Evolutionary conservation across 37 sponge, comb jelly and placozoan species (phyloP), one percentile per base, ranked within the genome.

Genomic region (Eunapius fragilis): DNA sequence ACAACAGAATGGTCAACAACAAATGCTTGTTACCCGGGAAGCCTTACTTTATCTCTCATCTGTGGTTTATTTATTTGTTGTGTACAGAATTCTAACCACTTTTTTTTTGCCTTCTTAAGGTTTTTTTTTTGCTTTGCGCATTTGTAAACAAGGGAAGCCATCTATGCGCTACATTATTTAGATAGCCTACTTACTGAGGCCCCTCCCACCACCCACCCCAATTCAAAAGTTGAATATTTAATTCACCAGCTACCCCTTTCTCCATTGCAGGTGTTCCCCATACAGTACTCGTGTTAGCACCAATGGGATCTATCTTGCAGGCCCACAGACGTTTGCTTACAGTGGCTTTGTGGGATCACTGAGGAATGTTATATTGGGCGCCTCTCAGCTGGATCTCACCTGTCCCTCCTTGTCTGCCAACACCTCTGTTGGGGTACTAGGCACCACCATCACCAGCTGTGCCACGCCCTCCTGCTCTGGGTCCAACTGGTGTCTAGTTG

Each of bases 321-420:
- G 25, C 6, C 37, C 5, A 25, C 38, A 48, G 41, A 7, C n/a
- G 33, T 26, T 28, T 25, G 36, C 17, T 3, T 36, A 36, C 45
- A 76, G 47, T 24, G 81, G 68, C 37, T 90, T 90, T 69, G 75
- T 90, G 68, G 90, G 90, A 13, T 27, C 37, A 5, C 77, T 90
- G 17, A 37, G 85, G 23, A 85, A 81, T 72, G 76, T 90, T 0
- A 31, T 90, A 1, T 35, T 90, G 0, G 82, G 71, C 48, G 0
- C 41, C 38, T 33, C 67, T 5, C 86, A 81, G 25, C 47, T 90
- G 0, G 81, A 90, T 36, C 71, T 81, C 2, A 17, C 26, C 31
- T 90, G 81, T 35, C 82, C 90, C 25, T 7, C 75, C n/a, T 13
- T 19, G 12, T 68, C 74, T 28, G 69, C 48, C 24, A 87, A 81